phyloP scores from a whole-genome alignment of 2,888 invertebrate species.

The Apamea crenata region DNA sequence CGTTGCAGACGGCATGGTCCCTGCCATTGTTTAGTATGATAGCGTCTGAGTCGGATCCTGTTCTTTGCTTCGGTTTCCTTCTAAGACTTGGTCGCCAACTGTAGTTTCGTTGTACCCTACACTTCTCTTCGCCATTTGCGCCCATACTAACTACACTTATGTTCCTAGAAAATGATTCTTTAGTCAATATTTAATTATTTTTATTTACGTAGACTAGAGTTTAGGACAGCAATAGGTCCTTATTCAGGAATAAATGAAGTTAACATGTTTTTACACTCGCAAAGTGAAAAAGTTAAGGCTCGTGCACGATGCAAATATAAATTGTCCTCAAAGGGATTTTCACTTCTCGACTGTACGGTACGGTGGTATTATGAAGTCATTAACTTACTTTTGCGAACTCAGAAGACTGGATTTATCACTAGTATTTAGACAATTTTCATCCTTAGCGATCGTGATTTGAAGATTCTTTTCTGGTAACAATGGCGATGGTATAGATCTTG shows the following conservation, averaged over 20 bases:
- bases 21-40: slow-evolving; percentile 93
- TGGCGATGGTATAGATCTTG: slow-evolving; percentile 83
- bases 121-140: slow-evolving; percentile 84
- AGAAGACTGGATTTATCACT: slow-evolving; percentile 87
- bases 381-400: slow-evolving; percentile 87
- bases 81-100: slow-evolving; percentile 95
- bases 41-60: slow-evolving; percentile 91
- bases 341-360: neutral
- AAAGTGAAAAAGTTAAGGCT: no score
- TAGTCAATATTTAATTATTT: neutral
- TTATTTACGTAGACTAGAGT: neutral
- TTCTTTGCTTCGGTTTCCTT: slow-evolving; percentile 90
- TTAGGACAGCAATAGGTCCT: no score
- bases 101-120: slow-evolving; percentile 92
- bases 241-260: neutral
- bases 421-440: slow-evolving; percentile 84
- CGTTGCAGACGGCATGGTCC: slow-evolving; percentile 94
- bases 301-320: neutral
- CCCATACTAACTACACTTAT: slow-evolving; percentile 79
- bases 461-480: slow-evolving; percentile 85
- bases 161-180: slow-evolving; percentile 74
- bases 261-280: neutral
- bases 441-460: slow-evolving; percentile 84
- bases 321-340: no score
- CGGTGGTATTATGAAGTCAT: neutral